Evolutionary conservation across 2,888 invertebrate genomes (phyloP).

Genomic region (Aporophyla lueneburgensis): DNA sequence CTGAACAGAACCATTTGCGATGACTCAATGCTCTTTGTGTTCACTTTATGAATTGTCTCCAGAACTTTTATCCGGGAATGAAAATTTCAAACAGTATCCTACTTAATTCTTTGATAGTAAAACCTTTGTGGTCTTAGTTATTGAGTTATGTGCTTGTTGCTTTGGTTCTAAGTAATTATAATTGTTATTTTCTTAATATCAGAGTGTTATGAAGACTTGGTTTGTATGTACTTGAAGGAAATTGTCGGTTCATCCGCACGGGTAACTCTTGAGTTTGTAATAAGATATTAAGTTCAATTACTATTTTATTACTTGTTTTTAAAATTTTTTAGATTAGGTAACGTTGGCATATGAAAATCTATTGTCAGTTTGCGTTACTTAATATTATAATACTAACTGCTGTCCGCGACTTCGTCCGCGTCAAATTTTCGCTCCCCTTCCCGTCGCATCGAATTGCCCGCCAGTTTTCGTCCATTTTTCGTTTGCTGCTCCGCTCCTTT

Average conservation of each 20-base stretch:
- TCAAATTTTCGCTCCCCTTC: no score
- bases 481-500: no score
- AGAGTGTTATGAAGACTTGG: background rate
- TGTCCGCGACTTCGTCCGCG: no score
- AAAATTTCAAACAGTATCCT: conserved; percentile 68
- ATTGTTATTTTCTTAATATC: conserved; percentile 1
- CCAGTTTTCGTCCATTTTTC: no score
- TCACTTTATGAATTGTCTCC: conserved; percentile 72
- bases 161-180: conserved; percentile 4
- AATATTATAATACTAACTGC: no score
- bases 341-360: background rate
- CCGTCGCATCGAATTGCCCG: no score
- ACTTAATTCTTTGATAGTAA: conserved; percentile 38
- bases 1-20: conserved; percentile 74
- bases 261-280: background rate
- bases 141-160: conserved; percentile 60
- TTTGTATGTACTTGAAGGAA: background rate
- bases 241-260: background rate
- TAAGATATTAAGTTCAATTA: background rate
- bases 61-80: conserved; percentile 64
- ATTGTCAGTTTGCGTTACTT: background rate
- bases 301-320: background rate
- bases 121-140: conserved; percentile 49
- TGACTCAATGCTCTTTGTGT: conserved; percentile 70
- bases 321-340: background rate